Evolutionary conservation across 23 tunicate species (phyloP), one percentile per base, ranked within the genome.

Genomic region (Pegea sp.): DNA sequence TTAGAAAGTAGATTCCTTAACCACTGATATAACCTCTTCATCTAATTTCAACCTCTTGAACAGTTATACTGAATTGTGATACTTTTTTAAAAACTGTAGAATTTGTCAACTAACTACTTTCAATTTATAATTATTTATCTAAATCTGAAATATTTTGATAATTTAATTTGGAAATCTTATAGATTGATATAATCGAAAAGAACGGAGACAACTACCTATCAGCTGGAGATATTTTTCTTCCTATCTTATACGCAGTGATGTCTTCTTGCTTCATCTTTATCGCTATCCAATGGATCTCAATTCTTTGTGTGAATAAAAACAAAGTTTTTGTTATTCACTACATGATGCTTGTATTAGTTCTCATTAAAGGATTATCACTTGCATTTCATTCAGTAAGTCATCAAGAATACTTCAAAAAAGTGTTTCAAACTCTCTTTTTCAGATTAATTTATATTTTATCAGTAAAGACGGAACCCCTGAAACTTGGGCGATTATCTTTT

Each of bases 401-500:
- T 16, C 16, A 16, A 38, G 11, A 38, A 8, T 38, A 11, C n/a
- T n/a, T n/a, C n/a, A n/a, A n/a, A n/a, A n/a, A n/a, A n/a, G n/a
- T n/a, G n/a, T n/a, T 16, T 19, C 57, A 42, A 43, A 44, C 30
- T 43, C 56, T 21, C 3, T 8, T 57, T 69, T 69, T 54, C 59
- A 79, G 93, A 54, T 89, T 38, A 90, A 89, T 42, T 89, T 67
- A 42, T 67, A 77, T 34, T 89, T 66, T 50, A 76, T 89, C 30
- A 77, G 80, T 3, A 71, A 49, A 42, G 91, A 78, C 24, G 98
- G 91, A 11, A 66, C 54, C 49, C 63, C 75, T 25, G 98, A 89
- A 58, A 77, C 98, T 0, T 89, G 98, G 98, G 89, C 98, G 7
- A 64, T 89, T 19, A 89, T 89, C 18, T 89, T 70, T 31, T 89